A percentile compares a stretch with the other conserved stretches of the same genome.
Evolutionary conservation across 2,113 vertebrate genomes (phyloP).

Genomic region (Serilophus lunatus): DNA sequence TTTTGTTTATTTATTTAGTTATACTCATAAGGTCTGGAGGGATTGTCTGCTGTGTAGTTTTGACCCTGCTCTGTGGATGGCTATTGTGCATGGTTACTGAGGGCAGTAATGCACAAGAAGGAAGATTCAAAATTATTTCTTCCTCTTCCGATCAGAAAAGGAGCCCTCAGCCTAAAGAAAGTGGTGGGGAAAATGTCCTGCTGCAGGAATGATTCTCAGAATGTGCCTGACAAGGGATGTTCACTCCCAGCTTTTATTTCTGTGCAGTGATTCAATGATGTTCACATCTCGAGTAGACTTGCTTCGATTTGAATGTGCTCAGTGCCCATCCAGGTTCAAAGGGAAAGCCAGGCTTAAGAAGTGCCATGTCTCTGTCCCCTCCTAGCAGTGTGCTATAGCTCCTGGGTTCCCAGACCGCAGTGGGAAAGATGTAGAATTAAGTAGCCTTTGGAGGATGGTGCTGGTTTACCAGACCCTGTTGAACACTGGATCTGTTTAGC

Average conservation of each 20-base stretch:
- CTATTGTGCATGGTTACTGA: neutral
- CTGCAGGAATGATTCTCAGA: neutral
- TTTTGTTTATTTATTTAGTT: neutral
- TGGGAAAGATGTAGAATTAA: neutral
- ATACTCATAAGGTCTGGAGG: neutral
- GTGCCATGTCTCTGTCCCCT: neutral
- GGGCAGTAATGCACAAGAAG: neutral
- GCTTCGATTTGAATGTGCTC: neutral
- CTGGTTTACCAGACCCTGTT: neutral
- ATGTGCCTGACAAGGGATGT: neutral
- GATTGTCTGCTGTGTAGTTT: neutral
- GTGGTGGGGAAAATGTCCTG: neutral
- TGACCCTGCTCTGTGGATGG: neutral
- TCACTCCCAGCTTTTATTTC: neutral
- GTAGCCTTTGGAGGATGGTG: neutral
- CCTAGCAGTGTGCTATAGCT: neutral
- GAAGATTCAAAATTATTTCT: neutral
- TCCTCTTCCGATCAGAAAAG: neutral
- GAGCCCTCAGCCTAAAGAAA: neutral
- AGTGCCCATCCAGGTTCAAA: neutral
- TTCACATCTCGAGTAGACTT: neutral
- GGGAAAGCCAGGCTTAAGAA: neutral
- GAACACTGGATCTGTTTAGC: neutral
- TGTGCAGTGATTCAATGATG: neutral
- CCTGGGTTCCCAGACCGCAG: neutral